phyloP scores from a whole-genome alignment of 2,888 invertebrate species.

The Mantis religiosa region DNA sequence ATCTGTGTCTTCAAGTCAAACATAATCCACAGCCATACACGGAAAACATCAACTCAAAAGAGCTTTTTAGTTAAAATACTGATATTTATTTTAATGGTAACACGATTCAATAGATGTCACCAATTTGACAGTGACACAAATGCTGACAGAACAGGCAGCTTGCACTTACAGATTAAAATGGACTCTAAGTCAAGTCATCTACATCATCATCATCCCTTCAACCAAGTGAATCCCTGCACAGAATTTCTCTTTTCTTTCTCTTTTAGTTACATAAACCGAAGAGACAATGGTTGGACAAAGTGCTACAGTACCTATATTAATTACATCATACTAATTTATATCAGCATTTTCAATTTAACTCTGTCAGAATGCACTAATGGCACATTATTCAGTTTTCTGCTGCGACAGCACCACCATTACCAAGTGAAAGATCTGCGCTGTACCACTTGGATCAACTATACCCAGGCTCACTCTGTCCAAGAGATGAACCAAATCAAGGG shows the following conservation, averaged over 20 bases:
- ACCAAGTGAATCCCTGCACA: neutral
- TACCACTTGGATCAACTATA: neutral
- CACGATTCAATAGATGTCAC: neutral
- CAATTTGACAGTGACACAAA: neutral
- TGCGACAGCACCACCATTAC: neutral
- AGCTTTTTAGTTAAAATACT: neutral
- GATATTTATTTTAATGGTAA: neutral
- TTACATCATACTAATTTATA: neutral
- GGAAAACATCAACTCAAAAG: neutral
- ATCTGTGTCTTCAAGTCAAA: neutral
- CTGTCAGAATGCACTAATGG: constrained; percentile 1
- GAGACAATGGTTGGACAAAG: constrained; percentile 13
- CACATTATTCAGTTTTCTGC: neutral
- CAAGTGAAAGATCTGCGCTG: neutral
- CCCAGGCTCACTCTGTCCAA: neutral
- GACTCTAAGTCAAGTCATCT: neutral
- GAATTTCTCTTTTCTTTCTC: neutral
- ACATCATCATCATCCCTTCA: neutral
- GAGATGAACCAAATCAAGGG: neutral
- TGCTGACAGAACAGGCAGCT: constrained; percentile 17
- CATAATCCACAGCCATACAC: neutral
- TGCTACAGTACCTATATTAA: constrained; percentile 12
- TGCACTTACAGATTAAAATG: constrained; percentile 22
- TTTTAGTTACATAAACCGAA: neutral
- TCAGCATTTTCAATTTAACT: neutral